Base-by-base conservation (phyloP, 2,888 invertebrate genomes). In the Oasisia sp. region DNA sequence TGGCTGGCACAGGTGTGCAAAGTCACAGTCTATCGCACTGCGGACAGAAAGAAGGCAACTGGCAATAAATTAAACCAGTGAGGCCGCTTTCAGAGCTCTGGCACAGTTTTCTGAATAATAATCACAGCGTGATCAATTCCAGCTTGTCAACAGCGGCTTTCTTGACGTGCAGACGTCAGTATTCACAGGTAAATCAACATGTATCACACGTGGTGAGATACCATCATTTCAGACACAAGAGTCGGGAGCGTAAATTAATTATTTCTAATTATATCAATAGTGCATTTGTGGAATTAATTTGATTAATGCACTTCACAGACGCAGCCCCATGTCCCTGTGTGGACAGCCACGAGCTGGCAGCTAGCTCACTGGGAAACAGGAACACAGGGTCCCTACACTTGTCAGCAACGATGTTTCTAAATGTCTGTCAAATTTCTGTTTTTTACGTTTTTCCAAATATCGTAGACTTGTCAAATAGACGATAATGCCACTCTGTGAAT, bases 241-340 rank as follows among this genome's bases (percentile, higher is more conserved):
- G 74, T 74, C 27, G 74, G 27, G 74, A 74, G 27, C 74, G 74
- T 74, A 27, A 74, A 74, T 74, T 74, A 74, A 74, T 74, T 74
- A 74, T 74, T 74, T 74, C 27, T 74, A 74, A 74, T 74, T 27
- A 74, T 74, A 74, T 74, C 74, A 27, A 74, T 14, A 74, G n/a
- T 74, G 74, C 74, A 74, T 27, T 74, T 74, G 74, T 74, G 74
- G 74, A 74, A 74, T 74, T 74, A 74, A 74, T 74, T 74, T 74
- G 74, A 3, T 74, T 74, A 74, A 74, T 74, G 74, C 74, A n/a
- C 74, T 74, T 74, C 74, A 74, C 74, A 19, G 74, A 74, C 27
- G 74, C 74, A 50, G 50, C 4, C 1, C 0, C 19, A 74, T 74
- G 19, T 74, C 19, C 3, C 74, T 27, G 74, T 74, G 74, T 74